A percentile compares a stretch with the other conserved stretches of the same genome.
Conservation (phyloP, 2,888 invertebrate species). For the Pandemis corylana region DNA sequence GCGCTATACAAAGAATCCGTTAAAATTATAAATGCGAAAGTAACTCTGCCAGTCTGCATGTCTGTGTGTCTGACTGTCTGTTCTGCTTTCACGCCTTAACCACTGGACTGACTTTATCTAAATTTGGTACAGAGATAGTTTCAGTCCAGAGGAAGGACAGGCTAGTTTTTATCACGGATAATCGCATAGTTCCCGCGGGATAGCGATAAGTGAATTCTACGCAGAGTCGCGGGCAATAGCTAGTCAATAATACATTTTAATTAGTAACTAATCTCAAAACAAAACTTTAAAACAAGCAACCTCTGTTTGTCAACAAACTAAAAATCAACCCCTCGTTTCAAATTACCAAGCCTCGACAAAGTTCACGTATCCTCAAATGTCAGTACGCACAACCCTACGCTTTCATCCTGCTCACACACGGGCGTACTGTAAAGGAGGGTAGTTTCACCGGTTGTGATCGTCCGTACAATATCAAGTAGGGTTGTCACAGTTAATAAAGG, state of each 20-base stretch:
- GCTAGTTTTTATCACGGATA: no score
- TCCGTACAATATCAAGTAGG: constrained; percentile 26
- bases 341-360: constrained; percentile 1
- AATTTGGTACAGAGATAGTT: no score
- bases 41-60: no score
- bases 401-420: not conserved
- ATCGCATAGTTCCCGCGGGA: no score
- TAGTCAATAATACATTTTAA: constrained; percentile 4
- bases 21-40: not conserved
- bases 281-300: constrained; percentile 32
- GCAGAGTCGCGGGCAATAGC: no score
- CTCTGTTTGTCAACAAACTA: constrained; percentile 27
- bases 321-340: constrained; percentile 19
- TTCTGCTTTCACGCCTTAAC: no score
- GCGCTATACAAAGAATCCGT: no score
- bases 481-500: constrained; percentile 41
- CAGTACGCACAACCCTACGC: constrained; percentile 24
- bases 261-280: constrained; percentile 31
- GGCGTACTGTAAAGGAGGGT: not conserved
- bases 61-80: no score
- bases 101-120: no score
- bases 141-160: no score
- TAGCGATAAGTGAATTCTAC: no score
- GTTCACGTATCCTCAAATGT: constrained; percentile 39
- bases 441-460: not conserved